These are phyloP conservation scores for Anthopleura sola DNA, from an alignment of 64 coral and sea anemone genomes.

Conservation along the genomic window DNA sequence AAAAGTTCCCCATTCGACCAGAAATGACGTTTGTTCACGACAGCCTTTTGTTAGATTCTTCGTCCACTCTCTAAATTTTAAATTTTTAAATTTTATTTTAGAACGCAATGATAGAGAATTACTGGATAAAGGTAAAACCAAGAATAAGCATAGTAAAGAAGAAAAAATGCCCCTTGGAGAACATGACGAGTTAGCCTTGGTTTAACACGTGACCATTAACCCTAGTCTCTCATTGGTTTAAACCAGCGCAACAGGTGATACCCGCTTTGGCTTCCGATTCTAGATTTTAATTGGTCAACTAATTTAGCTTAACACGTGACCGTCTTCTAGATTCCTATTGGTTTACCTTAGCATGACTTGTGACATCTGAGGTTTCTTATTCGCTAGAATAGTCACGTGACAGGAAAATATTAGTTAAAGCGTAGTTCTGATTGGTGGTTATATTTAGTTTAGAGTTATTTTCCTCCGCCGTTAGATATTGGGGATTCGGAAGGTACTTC, in stretches of 20 bases:
- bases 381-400: too few species aligned
- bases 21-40: too few species aligned
- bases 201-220: constrained; percentile 35
- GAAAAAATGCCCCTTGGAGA: constrained; percentile 78
- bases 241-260: background rate
- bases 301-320: background rate
- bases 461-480: too few species aligned
- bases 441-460: too few species aligned
- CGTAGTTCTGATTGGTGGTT: too few species aligned
- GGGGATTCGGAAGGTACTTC: too few species aligned
- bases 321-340: too few species aligned
- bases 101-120: constrained; percentile 1
- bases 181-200: constrained; percentile 64
- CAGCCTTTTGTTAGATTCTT: background rate
- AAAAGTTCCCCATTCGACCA: too few species aligned
- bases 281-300: background rate
- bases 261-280: background rate
- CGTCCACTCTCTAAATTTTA: background rate
- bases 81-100: constrained; percentile 4
- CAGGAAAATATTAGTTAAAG: too few species aligned
- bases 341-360: too few species aligned
- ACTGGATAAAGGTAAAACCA: constrained; percentile 26
- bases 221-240: background rate
- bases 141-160: constrained; percentile 31
- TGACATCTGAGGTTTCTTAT: too few species aligned